phyloP scores from a whole-genome alignment of 2,888 invertebrate genomes.

The Melanostoma mellinum region DNA sequence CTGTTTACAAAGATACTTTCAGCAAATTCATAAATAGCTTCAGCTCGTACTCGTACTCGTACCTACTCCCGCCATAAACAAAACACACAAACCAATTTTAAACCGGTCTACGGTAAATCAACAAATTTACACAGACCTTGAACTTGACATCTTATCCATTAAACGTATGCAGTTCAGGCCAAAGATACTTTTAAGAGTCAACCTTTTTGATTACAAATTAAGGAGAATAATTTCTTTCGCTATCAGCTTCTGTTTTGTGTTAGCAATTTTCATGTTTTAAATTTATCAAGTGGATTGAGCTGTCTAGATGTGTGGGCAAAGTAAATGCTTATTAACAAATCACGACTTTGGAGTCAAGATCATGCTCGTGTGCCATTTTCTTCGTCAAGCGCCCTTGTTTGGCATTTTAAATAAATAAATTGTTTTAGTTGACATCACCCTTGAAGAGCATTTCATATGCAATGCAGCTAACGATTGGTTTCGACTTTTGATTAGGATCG shows the following conservation, averaged over 20 bases:
- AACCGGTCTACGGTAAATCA: no score
- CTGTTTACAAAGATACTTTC: no score
- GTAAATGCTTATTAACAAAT: neutral
- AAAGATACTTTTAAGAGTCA: neutral
- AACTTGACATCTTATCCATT: conserved; percentile 36
- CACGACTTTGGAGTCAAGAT: neutral
- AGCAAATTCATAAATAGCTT: no score
- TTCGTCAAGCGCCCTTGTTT: neutral
- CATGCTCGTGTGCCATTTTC: neutral
- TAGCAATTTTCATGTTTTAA: no score
- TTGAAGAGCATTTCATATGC: neutral
- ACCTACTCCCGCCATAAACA: neutral
- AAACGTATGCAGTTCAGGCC: no score
- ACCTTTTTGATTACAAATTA: neutral
- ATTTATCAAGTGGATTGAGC: no score
- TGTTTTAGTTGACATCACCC: neutral
- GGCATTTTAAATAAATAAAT: neutral
- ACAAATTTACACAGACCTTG: conserved; percentile 21
- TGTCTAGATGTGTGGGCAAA: no score
- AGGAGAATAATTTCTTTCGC: neutral
- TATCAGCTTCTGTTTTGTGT: no score
- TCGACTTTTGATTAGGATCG: no score
- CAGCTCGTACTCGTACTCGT: no score
- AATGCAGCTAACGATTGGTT: no score
- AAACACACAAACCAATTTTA: neutral